A percentile compares a stretch with the other conserved stretches of the same genome.
Evolutionary conservation across 2,888 invertebrate species (phyloP).

Genomic region (Lymantria dispar): DNA sequence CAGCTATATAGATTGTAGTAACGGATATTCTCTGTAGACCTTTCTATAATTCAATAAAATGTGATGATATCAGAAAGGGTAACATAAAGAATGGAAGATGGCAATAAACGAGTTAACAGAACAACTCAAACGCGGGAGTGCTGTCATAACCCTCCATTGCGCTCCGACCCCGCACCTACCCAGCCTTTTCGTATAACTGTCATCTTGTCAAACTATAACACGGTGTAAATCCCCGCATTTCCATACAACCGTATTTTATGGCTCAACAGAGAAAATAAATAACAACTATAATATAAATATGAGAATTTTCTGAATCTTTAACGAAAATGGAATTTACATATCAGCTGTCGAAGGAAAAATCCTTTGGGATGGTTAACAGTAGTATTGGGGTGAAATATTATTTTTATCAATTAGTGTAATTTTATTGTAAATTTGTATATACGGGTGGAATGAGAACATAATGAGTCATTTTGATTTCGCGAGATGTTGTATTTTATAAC

Average conservation of each 20-base stretch:
- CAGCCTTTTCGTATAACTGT: constrained; percentile 67
- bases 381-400: background rate
- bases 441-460: too few species aligned
- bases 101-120: constrained; percentile 67
- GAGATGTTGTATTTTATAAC: too few species aligned
- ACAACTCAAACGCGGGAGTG: constrained; percentile 38
- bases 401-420: background rate
- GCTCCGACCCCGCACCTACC: constrained; percentile 23
- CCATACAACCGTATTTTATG: constrained; percentile 78
- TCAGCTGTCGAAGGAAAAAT: constrained; percentile 75
- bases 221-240: constrained; percentile 73
- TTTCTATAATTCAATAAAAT: constrained; percentile 46
- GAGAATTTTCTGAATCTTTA: constrained; percentile 69
- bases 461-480: too few species aligned
- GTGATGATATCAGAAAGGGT: constrained; percentile 40
- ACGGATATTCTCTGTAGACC: constrained; percentile 17
- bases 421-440: too few species aligned
- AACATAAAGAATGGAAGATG: constrained; percentile 46
- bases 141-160: constrained; percentile 23
- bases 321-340: constrained; percentile 74
- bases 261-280: constrained; percentile 78
- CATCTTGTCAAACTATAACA: constrained; percentile 76
- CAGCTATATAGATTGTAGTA: constrained; percentile 5
- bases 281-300: constrained; percentile 76
- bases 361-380: constrained; percentile 49